Evolutionary conservation across 1,140 invertebrate species (phyloP), one percentile per base, ranked within the genome.

Genomic region (Eupristina koningsbergeri): DNA sequence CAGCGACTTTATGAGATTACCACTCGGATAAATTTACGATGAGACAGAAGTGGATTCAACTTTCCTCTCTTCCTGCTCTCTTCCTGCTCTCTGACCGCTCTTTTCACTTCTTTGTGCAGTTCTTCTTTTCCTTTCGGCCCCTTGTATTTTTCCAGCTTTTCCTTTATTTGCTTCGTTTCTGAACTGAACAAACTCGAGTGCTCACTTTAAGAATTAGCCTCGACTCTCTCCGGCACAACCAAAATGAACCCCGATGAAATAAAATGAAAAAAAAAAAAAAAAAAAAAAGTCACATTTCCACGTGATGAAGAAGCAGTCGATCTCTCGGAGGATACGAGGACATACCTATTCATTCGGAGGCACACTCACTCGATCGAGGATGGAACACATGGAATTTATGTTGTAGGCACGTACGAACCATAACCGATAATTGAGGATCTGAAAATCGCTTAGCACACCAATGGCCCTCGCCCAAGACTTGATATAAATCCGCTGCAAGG

Each of bases 361-460:
- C 53, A 22, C 13, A 63, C 31, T 31, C 29, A 13, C 13, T 5
- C n/a, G 9, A 0, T 13, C n/a, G 29, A 63, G 61, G n/a, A 29
- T 13, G 61, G 9, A 29, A 63, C 53, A 41, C 34, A 9, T 1
- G 63, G 41, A 39, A 83, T 77, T 83, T 77, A 77, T 83, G 74
- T 69, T 53, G 41, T 34, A n/a, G n/a, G 63, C 81, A 79, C 75
- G 81, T 79, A 71, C 36, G 36, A 45, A 61, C 75, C 75, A 83
- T 83, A 83, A 83, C 81, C 81, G 81, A 83, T 83, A 83, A 83
- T 83, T 83, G 81, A 83, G 81, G 81, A 58, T 83, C 81, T 39
- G 85, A 84, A 75, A 86, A 86, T 84, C 84, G 85, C 84, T 84
- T 77, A 82, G 78, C 78, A 69, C 76, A 15, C 61, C 67, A 82